Evolutionary conservation across 2,888 invertebrate species (phyloP).

Genomic region (Agriopis leucophaearia): DNA sequence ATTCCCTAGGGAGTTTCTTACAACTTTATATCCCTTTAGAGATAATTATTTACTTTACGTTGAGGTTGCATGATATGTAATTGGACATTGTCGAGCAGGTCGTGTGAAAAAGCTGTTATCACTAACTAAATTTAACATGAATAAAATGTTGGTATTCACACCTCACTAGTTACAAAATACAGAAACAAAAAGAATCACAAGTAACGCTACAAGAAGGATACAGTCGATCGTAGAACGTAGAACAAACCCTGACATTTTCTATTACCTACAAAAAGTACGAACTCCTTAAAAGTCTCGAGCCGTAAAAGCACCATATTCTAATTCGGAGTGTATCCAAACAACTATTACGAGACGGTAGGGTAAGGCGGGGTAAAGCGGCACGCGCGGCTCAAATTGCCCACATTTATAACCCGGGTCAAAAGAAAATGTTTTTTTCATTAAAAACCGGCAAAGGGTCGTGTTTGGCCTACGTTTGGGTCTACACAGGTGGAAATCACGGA

Average conservation of each 20-base stretch:
- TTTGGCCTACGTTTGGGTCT: slow-evolving; percentile 32
- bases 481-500: slow-evolving; percentile 39
- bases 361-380: slow-evolving; percentile 39
- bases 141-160: too few species aligned
- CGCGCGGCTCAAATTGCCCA: slow-evolving; percentile 50
- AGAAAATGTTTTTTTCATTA: slow-evolving; percentile 45
- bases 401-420: slow-evolving; percentile 52
- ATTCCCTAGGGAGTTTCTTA: too few species aligned
- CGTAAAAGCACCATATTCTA: slow-evolving; percentile 36
- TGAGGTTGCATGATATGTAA: too few species aligned
- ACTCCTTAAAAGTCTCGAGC: slow-evolving; percentile 16
- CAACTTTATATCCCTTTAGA: too few species aligned
- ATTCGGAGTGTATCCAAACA: slow-evolving; percentile 42
- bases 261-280: neutral
- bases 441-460: slow-evolving; percentile 40
- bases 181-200: too few species aligned
- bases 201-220: too few species aligned
- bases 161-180: too few species aligned
- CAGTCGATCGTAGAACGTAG: neutral
- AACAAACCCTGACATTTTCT: neutral
- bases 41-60: too few species aligned
- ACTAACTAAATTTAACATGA: too few species aligned
- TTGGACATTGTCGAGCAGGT: too few species aligned
- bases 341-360: slow-evolving; percentile 34
- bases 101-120: too few species aligned